phyloP scores from a whole-genome alignment of 2,888 invertebrate genomes.

The Belgica antarctica region DNA sequence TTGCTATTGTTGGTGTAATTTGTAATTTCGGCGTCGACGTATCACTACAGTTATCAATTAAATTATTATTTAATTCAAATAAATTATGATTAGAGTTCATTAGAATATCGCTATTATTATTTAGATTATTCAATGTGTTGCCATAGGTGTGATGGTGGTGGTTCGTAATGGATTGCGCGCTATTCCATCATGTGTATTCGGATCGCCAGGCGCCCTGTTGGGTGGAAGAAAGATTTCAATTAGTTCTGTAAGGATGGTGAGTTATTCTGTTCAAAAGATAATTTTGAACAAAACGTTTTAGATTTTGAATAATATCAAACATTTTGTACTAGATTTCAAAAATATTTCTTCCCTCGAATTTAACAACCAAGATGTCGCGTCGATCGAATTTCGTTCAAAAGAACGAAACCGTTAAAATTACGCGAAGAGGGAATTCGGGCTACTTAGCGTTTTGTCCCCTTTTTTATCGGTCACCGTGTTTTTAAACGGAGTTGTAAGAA shows the following conservation, averaged over 20 bases:
- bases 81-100: slow-evolving; percentile 44
- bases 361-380: too few relatives aligned
- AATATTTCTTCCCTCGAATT: too few relatives aligned
- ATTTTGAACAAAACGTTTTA: too few relatives aligned
- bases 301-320: background rate
- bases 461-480: too few relatives aligned
- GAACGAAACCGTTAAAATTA: too few relatives aligned
- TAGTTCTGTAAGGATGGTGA: slow-evolving; percentile 22
- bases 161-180: slow-evolving; percentile 31
- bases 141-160: slow-evolving; percentile 33
- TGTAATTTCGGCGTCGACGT: slow-evolving; percentile 44
- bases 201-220: slow-evolving; percentile 85
- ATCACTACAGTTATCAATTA: slow-evolving; percentile 44
- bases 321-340: too few relatives aligned
- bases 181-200: slow-evolving; percentile 84
- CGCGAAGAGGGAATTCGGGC: too few relatives aligned
- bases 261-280: background rate
- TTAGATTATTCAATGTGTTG: slow-evolving; percentile 44
- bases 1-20: slow-evolving; percentile 43
- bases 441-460: too few relatives aligned
- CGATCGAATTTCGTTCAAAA: too few relatives aligned
- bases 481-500: too few relatives aligned
- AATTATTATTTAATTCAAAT: slow-evolving; percentile 44
- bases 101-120: slow-evolving; percentile 42
- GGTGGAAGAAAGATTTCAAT: slow-evolving; percentile 51